Evolutionary conservation across 2,797 vertebrate species (phyloP).

Genomic region (Botia almorhae): DNA sequence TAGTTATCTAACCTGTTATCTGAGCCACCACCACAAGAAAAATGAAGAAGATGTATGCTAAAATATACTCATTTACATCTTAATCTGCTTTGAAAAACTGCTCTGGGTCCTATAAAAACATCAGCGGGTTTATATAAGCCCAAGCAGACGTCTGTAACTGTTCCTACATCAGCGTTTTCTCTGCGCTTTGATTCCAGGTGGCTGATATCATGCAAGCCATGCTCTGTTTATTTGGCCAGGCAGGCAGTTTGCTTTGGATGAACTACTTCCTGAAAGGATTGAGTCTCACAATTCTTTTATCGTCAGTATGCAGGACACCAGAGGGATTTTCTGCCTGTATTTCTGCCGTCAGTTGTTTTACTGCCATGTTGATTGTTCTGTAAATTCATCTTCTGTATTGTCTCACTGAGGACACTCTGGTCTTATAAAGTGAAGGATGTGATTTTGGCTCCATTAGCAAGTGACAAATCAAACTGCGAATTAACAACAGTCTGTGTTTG

Average conservation of each 20-base stretch:
- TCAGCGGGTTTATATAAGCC: background rate
- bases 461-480: background rate
- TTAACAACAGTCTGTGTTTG: background rate
- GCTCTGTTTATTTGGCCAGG: slow-evolving; percentile 39
- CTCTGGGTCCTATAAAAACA: background rate
- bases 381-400: slow-evolving; percentile 20
- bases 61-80: background rate
- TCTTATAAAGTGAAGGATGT: background rate
- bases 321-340: slow-evolving; percentile 41
- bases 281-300: slow-evolving; percentile 63
- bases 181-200: slow-evolving; percentile 59
- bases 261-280: slow-evolving; percentile 50
- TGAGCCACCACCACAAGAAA: background rate
- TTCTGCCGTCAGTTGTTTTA: slow-evolving; percentile 53
- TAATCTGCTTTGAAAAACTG: background rate
- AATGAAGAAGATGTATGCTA: background rate
- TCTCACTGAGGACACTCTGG: background rate
- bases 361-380: slow-evolving; percentile 60
- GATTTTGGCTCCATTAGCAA: background rate
- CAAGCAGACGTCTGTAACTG: slow-evolving; percentile 12
- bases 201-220: slow-evolving; percentile 44
- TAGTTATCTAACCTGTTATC: background rate
- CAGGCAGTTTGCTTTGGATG: slow-evolving; percentile 49
- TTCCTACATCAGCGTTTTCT: slow-evolving; percentile 37
- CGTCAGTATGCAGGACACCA: slow-evolving; percentile 65